Conservation (phyloP, 2,113 vertebrate genomes). For the Hemibagrus wyckioides region DNA sequence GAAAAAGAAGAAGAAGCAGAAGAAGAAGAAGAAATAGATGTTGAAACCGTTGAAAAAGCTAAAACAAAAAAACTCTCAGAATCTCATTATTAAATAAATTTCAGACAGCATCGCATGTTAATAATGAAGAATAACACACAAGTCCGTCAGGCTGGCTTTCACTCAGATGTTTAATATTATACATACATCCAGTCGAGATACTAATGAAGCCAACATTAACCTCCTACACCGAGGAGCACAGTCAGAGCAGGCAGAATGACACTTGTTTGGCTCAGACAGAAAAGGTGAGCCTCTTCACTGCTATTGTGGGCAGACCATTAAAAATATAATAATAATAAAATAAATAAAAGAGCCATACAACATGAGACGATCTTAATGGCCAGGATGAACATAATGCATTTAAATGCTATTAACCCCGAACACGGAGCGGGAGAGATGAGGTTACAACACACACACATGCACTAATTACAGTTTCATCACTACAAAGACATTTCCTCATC, state of each 20-base stretch:
- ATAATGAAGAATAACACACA: background rate
- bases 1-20: no score
- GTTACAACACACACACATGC: slow-evolving; percentile 21
- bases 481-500: slow-evolving; percentile 60
- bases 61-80: background rate
- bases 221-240: slow-evolving; percentile 51
- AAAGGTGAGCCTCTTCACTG: slow-evolving; percentile 31
- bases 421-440: slow-evolving; percentile 43
- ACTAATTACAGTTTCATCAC: slow-evolving; percentile 59
- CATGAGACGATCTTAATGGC: slow-evolving; percentile 52
- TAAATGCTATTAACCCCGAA: slow-evolving; percentile 63
- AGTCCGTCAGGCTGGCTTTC: background rate
- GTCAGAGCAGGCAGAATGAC: slow-evolving; percentile 43
- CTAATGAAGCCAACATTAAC: slow-evolving; percentile 74
- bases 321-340: slow-evolving; percentile 8
- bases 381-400: slow-evolving; percentile 57
- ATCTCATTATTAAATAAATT: background rate
- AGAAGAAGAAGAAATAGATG: no score
- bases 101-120: background rate
- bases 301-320: slow-evolving; percentile 61
- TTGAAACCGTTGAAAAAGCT: no score
- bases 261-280: slow-evolving; percentile 1
- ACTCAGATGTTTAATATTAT: background rate
- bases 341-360: slow-evolving; percentile 42
- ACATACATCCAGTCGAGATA: slow-evolving; percentile 52